These are phyloP conservation scores for Zonitis immaculata DNA, from an alignment of 2,888 invertebrate species.

Conservation along the genomic window DNA sequence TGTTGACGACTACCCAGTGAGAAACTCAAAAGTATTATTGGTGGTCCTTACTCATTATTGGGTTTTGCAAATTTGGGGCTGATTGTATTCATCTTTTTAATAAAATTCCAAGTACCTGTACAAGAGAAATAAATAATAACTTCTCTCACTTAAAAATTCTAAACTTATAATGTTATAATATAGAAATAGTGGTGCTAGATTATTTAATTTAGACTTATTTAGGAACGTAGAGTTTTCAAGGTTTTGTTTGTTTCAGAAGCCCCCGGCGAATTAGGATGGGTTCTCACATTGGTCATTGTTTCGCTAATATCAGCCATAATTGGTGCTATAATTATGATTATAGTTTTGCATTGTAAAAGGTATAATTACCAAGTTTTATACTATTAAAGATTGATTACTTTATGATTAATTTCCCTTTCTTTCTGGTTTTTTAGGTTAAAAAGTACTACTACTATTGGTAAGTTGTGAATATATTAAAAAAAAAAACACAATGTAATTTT, in stretches of 20 bases:
- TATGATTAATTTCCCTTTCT: constrained; percentile 27
- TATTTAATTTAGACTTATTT: too few species aligned
- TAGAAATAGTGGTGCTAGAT: too few species aligned
- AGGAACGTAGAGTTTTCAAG: not conserved
- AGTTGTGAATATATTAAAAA: constrained; percentile 24
- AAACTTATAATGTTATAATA: too few species aligned
- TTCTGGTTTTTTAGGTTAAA: constrained; percentile 41
- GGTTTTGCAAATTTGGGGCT: too few species aligned
- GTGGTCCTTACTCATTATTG: too few species aligned
- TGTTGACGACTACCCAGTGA: too few species aligned
- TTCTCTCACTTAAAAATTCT: too few species aligned
- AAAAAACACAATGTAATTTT: too few species aligned
- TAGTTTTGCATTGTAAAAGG: constrained; percentile 64
- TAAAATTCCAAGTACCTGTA: too few species aligned
- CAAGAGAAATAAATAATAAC: too few species aligned
- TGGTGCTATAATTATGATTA: constrained; percentile 68
- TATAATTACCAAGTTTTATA: constrained; percentile 40
- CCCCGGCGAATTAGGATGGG: constrained; percentile 64
- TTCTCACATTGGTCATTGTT: constrained; percentile 64
- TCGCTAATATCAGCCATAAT: constrained; percentile 65
- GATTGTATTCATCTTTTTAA: too few species aligned
- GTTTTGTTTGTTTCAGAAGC: constrained; percentile 50
- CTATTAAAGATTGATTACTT: constrained; percentile 3
- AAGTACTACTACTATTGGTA: constrained; percentile 37
- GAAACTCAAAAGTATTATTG: too few species aligned